Conservation (phyloP, 1,140 invertebrate genomes). For the Hypothenemus hampei region DNA sequence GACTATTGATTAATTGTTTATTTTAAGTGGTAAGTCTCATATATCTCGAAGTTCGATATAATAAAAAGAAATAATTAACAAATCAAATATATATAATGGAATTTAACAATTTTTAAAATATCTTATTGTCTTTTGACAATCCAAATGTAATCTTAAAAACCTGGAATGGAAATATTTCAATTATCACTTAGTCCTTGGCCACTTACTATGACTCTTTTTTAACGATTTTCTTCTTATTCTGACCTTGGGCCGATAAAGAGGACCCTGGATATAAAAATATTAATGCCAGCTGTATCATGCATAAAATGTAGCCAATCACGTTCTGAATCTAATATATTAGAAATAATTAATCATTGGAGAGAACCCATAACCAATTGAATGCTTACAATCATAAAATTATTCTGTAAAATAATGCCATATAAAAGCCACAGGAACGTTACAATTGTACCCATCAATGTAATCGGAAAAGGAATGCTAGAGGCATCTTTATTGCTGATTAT, state of each 20-base stretch:
- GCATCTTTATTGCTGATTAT: slow-evolving; percentile 72
- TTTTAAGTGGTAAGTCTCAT: too few species aligned
- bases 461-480: slow-evolving; percentile 72
- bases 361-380: slow-evolving; percentile 14
- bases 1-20: too few species aligned
- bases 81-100: too few species aligned
- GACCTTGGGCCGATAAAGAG: neutral
- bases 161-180: slow-evolving; percentile 22
- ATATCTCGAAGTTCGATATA: too few species aligned
- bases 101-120: neutral
- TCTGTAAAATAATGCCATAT: slow-evolving; percentile 73
- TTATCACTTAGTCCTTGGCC: neutral
- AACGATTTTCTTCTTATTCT: slow-evolving; percentile 20
- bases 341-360: neutral
- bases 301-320: slow-evolving; percentile 55
- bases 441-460: slow-evolving; percentile 71
- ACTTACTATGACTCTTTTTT: slow-evolving; percentile 17
- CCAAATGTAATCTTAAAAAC: neutral
- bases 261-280: slow-evolving; percentile 44
- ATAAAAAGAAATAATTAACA: too few species aligned
- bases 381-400: slow-evolving; percentile 74
- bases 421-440: slow-evolving; percentile 73
- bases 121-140: neutral
- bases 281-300: slow-evolving; percentile 57
- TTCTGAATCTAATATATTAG: slow-evolving; percentile 63